Conservation (phyloP, 2,113 vertebrate species). For the Nestor notabilis region DNA sequence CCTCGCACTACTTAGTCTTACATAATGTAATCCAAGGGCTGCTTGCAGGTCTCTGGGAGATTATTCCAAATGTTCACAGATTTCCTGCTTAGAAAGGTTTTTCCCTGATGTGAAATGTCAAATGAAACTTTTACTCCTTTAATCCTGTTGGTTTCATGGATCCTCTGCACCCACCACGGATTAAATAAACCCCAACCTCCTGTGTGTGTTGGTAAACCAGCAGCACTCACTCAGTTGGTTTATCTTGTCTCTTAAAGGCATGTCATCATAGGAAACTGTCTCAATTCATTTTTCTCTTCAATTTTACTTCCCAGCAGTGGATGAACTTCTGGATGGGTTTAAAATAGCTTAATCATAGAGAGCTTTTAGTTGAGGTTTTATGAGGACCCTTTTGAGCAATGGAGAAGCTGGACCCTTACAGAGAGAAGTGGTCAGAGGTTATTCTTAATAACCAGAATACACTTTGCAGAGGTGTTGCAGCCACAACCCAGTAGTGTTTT, state of each 20-base stretch:
- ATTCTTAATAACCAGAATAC: not conserved
- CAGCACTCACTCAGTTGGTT: not conserved
- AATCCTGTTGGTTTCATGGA: not conserved
- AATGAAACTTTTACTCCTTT: not conserved
- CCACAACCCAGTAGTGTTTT: not conserved
- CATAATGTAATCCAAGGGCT: not conserved
- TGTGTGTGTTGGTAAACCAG: not conserved
- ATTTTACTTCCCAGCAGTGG: not conserved
- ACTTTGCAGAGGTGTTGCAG: not conserved
- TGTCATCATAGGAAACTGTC: not conserved
- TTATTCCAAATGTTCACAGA: conserved; percentile 1
- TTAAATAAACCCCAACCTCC: not conserved
- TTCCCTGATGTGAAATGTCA: not conserved
- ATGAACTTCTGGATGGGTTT: not conserved
- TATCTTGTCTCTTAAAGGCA: not conserved
- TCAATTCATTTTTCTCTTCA: not conserved
- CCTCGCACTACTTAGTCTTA: not conserved
- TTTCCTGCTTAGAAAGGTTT: not conserved
- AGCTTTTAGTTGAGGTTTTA: not conserved
- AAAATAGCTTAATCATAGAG: not conserved
- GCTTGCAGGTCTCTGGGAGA: not conserved
- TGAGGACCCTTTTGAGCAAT: not conserved
- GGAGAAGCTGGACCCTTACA: not conserved
- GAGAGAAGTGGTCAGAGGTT: not conserved
- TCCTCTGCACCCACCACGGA: not conserved